These are phyloP conservation scores for Synanthedon formicaeformis DNA, from an alignment of 2,888 invertebrate genomes.

Conservation along the genomic window DNA sequence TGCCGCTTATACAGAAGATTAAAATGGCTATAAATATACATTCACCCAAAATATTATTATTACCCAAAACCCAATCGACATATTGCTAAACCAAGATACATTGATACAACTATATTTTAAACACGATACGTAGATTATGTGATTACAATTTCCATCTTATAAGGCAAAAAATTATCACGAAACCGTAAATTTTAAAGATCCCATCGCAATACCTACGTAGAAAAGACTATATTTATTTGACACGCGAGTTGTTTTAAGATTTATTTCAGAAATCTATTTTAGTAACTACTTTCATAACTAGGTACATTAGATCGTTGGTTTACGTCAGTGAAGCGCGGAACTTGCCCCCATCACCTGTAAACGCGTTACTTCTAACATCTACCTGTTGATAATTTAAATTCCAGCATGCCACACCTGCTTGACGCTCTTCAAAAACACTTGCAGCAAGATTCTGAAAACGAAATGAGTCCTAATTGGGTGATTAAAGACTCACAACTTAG, in stretches of 20 bases:
- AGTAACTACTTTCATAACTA: slow-evolving; percentile 55
- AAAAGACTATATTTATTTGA: slow-evolving; percentile 11
- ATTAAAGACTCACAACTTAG: slow-evolving; percentile 71
- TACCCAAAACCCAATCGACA: too few relatives aligned
- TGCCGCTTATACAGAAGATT: too few relatives aligned
- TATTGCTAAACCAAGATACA: too few relatives aligned
- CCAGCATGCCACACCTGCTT: slow-evolving; percentile 18
- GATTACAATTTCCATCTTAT: too few relatives aligned
- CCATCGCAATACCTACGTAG: too few relatives aligned
- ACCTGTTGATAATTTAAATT: slow-evolving; percentile 1
- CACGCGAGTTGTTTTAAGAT: slow-evolving; percentile 38
- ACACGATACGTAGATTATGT: too few relatives aligned
- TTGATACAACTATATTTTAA: too few relatives aligned
- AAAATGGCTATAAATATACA: too few relatives aligned
- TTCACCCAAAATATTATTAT: too few relatives aligned
- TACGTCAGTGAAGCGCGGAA: slow-evolving; percentile 39
- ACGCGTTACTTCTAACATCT: slow-evolving; percentile 10
- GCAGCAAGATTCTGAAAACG: slow-evolving; percentile 13
- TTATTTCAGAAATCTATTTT: slow-evolving; percentile 58
- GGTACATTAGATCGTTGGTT: slow-evolving; percentile 18
- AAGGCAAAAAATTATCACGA: too few relatives aligned
- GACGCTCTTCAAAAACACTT: slow-evolving; percentile 11
- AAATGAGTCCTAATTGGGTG: slow-evolving; percentile 49
- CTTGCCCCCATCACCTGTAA: slow-evolving; percentile 17
- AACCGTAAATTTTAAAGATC: too few relatives aligned